Percentiles rank a stretch among this genome's conserved stretches.
phyloP scores from a whole-genome alignment of 2,888 invertebrate species.

The Trichacis sp. region DNA sequence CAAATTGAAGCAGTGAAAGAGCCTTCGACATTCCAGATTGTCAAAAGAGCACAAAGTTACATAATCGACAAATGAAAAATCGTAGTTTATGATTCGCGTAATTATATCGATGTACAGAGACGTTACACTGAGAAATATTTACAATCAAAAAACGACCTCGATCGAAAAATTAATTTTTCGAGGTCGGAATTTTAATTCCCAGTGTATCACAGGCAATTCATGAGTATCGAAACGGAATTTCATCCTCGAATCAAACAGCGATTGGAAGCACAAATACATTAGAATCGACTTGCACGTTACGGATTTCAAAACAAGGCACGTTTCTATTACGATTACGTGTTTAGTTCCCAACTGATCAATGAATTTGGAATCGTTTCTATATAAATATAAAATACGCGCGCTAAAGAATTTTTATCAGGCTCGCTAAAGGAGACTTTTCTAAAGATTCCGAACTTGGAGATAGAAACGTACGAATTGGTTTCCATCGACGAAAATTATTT shows the following conservation, averaged over 20 bases:
- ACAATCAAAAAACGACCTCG: not conserved
- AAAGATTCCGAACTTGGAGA: not conserved
- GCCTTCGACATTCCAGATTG: conserved; percentile 23
- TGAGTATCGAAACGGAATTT: not conserved
- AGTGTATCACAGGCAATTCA: conserved; percentile 20
- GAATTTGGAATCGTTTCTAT: not conserved
- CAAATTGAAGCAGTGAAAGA: conserved; percentile 11
- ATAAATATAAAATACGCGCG: not conserved
- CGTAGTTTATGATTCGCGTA: not conserved
- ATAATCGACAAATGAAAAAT: no score
- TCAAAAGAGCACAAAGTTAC: conserved; percentile 23
- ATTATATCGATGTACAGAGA: not conserved
- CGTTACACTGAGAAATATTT: conserved; percentile 8
- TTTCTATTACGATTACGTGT: not conserved
- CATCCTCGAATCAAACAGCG: not conserved
- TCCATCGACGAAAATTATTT: not conserved
- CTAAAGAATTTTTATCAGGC: not conserved
- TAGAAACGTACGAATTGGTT: not conserved
- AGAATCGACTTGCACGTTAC: not conserved
- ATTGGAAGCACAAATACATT: conserved; percentile 15
- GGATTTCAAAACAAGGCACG: not conserved
- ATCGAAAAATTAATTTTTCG: not conserved
- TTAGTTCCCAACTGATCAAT: not conserved
- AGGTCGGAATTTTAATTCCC: conserved; percentile 1
- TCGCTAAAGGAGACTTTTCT: not conserved